These are phyloP conservation scores for Xiphorhynchus elegans DNA, from an alignment of 2,113 vertebrate genomes.

Conservation along the genomic window DNA sequence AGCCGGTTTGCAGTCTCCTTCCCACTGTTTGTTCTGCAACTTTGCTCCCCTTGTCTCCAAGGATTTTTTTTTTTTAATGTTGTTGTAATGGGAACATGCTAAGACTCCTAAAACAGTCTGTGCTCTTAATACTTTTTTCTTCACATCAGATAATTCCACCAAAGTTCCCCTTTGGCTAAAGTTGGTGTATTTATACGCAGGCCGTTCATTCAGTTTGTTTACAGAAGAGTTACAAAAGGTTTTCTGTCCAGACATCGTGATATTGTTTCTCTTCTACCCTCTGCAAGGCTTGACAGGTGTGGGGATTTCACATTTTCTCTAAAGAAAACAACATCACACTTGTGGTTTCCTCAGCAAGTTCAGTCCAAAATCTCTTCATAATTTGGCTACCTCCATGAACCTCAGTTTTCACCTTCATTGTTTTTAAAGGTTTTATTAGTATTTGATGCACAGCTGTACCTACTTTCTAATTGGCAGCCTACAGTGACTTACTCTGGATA, in stretches of 20 bases:
- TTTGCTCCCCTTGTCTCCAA: background rate
- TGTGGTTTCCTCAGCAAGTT: background rate
- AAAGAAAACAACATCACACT: background rate
- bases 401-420: background rate
- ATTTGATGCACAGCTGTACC: background rate
- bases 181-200: background rate
- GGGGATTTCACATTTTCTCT: background rate
- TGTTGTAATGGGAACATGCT: background rate
- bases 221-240: background rate
- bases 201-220: background rate
- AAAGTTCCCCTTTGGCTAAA: background rate
- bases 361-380: background rate
- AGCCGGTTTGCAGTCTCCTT: background rate
- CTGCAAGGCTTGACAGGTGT: background rate
- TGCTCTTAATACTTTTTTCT: background rate
- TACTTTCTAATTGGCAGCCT: background rate
- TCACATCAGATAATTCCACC: background rate
- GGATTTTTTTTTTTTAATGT: background rate
- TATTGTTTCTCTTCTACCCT: background rate
- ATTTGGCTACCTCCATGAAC: background rate
- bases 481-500: fast-evolving
- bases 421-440: background rate
- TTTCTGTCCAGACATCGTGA: background rate
- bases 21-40: background rate
- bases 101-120: background rate